Base-by-base conservation (phyloP, 1,140 invertebrate species). In the Nephila pilipes region DNA sequence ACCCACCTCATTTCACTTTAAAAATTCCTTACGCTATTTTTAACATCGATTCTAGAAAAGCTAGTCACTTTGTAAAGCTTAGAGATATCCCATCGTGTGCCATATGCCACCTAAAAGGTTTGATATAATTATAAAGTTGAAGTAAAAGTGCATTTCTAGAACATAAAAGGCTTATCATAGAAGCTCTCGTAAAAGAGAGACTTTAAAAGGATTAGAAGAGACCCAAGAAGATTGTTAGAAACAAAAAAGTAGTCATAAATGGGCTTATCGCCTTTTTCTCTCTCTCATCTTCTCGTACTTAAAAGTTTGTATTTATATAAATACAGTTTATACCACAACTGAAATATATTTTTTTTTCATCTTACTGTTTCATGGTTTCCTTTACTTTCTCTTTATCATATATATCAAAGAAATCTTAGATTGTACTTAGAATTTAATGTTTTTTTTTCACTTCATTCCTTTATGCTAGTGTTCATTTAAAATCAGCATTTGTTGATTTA, bases 171-270 rank as follows among this genome's bases (percentile, higher is more conserved):
- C 75, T 80, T 80, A 87, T 25, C n/a, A 65, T 14, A 14, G 14
- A 25, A 65, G n/a, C 29, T 55, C 81, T 32, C 16, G 81, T 46
- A 46, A 46, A 46, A 46, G 46, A 10, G 12, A 4, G 46, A 85
- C 81, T 54, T 85, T 85, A 85, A 85, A 85, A 25, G 25, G 81
- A 85, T 85, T 85, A 85, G 54, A 85, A 85, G 3, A 85, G 12
- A 55, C 8, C 46, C n/a, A 46, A 58, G 57, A 29, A 57, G 81
- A 85, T 18, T 32, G 81, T 54, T n/a, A 85, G 46, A 85, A n/a
- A 46, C 36, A 25, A 54, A 85, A 46, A 65, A 65, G 63, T 25
- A 65, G 63, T 65, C 25, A 65, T 54, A 85, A 85, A 85, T 85
- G 81, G 46, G 81, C 46, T 85, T 85, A 85, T 85, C 46, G 36